Percentiles rank a stretch among this genome's conserved stretches.
Evolutionary conservation across 1,140 invertebrate genomes (phyloP).

Genomic region (Micrasema longulum): DNA sequence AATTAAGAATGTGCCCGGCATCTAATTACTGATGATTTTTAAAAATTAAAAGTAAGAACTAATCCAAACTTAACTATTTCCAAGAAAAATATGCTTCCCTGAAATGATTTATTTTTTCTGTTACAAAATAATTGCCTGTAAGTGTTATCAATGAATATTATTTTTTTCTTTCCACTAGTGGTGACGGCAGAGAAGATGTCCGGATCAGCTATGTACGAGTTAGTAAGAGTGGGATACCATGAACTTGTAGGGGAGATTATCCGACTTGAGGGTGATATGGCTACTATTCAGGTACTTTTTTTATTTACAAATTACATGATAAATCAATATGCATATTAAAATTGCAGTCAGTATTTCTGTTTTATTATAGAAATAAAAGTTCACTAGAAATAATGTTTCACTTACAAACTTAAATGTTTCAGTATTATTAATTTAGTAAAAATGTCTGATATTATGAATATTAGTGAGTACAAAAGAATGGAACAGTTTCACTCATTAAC

Average conservation of each 20-base stretch:
- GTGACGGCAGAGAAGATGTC: constrained; percentile 99
- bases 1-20: too few relatives aligned
- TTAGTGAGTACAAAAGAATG: too few relatives aligned
- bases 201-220: constrained; percentile 99
- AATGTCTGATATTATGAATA: too few relatives aligned
- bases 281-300: constrained; percentile 90
- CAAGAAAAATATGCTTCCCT: background rate
- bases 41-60: too few relatives aligned
- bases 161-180: constrained; percentile 73
- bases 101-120: background rate
- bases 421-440: too few relatives aligned
- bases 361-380: too few relatives aligned
- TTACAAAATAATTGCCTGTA: background rate
- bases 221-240: constrained; percentile 97
- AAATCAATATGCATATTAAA: background rate
- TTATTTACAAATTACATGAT: background rate
- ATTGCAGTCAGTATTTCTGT: background rate
- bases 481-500: too few relatives aligned
- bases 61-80: too few relatives aligned
- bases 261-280: constrained; percentile 98
- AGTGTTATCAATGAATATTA: background rate
- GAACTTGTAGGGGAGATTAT: constrained; percentile 99
- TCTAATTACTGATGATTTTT: too few relatives aligned
- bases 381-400: too few relatives aligned
- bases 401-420: too few relatives aligned